Evolutionary conservation across 2,888 invertebrate species (phyloP), one percentile per base, ranked within the genome.

Genomic region (Belgica antarctica): DNA sequence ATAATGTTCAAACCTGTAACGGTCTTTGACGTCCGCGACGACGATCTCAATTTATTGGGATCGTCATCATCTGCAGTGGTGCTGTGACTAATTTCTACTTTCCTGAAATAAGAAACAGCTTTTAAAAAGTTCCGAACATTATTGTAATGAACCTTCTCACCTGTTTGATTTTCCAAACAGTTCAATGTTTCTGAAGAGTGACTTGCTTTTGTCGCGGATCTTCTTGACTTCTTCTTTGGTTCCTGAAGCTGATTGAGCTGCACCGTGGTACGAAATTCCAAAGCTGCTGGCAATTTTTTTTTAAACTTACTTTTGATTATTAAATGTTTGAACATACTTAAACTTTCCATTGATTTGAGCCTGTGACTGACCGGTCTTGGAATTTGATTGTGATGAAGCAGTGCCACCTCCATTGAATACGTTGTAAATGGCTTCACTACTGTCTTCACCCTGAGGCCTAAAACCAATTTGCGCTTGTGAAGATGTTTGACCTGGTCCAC

Each of bases 401-500:
- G 87, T 85, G 5, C 92, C 92, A 31, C 89, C 88, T 1, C 92
- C 92, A 70, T 84, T 84, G 75, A 88, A 88, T 2, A 89, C 86
- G 71, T 78, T 79, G 62, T 81, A 80, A 72, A 84, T 83, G 12
- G 76, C 73, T 10, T 82, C 81, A 62, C 83, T 74, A 3, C 71
- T 73, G 25, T 78, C 75, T 61, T 86, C 86, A 71, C 84, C 83
- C 70, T 87, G 85, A 0, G 92, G 92, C 66, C 87, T 86, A 76
- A 93, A 92, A 1, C 92, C 92, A 72, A 93, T 92, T 80, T 93
- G 92, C 1, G 93, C 92, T 81, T 93, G 92, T 31, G 92, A 92
- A 0, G 90, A 91, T 1, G 92, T 92, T 75, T 88, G 89, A 2
- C 92, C 92, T 1, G 89, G 89, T 0, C 92, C 92, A 75, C 87